Percentiles rank a stretch among this genome's conserved stretches.
Conservation (phyloP, 2,888 invertebrate species). For the Gortyna flavago region DNA sequence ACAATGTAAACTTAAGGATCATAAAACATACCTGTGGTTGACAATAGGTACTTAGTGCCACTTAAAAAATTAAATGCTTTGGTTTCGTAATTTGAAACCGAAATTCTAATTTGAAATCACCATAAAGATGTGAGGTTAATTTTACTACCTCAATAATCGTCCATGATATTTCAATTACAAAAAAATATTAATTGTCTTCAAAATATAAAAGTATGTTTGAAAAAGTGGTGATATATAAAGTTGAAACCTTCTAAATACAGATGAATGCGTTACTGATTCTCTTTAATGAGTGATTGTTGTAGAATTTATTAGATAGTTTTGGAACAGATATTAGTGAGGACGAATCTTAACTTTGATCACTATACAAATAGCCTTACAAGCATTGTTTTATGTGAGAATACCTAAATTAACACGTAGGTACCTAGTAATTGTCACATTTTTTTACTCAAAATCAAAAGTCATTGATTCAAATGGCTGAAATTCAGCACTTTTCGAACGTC, state of each 20-base stretch:
- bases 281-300: background rate
- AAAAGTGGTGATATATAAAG: background rate
- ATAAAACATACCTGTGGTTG: background rate
- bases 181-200: background rate
- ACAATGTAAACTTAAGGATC: background rate
- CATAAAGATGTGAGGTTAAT: background rate
- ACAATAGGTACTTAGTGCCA: background rate
- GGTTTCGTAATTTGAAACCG: background rate
- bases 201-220: background rate
- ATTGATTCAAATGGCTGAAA: too few relatives aligned
- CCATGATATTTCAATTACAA: background rate
- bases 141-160: background rate
- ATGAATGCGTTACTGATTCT: background rate
- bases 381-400: background rate
- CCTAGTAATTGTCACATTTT: too few relatives aligned
- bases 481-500: too few relatives aligned
- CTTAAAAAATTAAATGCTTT: background rate
- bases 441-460: background rate
- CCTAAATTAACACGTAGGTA: background rate
- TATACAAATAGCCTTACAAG: background rate
- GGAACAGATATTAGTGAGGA: too few relatives aligned
- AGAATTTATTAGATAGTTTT: background rate
- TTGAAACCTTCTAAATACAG: background rate
- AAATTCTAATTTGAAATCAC: background rate
- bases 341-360: background rate